Evolutionary conservation across 1,140 invertebrate species (phyloP).

Genomic region (Pseudomyrmex pallidus): DNA sequence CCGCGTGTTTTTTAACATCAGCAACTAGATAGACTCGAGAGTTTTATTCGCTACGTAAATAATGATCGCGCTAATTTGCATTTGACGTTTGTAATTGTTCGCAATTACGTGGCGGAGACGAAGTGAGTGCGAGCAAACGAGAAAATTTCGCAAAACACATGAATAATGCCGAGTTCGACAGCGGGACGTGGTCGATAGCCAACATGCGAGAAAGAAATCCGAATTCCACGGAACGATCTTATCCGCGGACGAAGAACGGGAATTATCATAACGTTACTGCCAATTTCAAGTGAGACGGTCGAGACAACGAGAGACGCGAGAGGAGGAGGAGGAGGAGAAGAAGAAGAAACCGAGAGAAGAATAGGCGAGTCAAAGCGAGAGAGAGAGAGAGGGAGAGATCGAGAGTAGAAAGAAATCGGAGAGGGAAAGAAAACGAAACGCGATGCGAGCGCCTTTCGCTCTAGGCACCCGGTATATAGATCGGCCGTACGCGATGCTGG

Average conservation of each 20-base stretch:
- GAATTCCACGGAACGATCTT: conserved; percentile 62
- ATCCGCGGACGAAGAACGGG: conserved; percentile 55
- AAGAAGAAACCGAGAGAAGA: too few relatives aligned
- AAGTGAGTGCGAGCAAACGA: too few relatives aligned
- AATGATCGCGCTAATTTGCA: too few relatives aligned
- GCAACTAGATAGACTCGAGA: too few relatives aligned
- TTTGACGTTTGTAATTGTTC: too few relatives aligned
- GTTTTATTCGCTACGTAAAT: too few relatives aligned
- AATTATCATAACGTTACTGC: conserved; percentile 71
- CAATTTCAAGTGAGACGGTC: conserved; percentile 62
- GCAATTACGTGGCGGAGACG: too few relatives aligned
- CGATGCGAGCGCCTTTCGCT: conserved; percentile 45
- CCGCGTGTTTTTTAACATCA: too few relatives aligned
- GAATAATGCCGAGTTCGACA: conserved; percentile 9
- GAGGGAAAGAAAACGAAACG: background rate
- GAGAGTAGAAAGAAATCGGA: background rate
- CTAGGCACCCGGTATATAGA: conserved; percentile 82
- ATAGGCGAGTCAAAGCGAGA: background rate
- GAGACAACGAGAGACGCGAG: conserved; percentile 7
- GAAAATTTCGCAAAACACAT: conserved; percentile 3
- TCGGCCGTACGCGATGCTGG: conserved; percentile 78
- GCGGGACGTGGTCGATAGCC: too few relatives aligned
- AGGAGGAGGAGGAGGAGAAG: background rate
- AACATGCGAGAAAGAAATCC: conserved; percentile 51
- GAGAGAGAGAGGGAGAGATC: background rate